These are phyloP conservation scores for Drosophila bocki DNA, from an alignment of 1,140 invertebrate genomes.

Conservation along the genomic window DNA sequence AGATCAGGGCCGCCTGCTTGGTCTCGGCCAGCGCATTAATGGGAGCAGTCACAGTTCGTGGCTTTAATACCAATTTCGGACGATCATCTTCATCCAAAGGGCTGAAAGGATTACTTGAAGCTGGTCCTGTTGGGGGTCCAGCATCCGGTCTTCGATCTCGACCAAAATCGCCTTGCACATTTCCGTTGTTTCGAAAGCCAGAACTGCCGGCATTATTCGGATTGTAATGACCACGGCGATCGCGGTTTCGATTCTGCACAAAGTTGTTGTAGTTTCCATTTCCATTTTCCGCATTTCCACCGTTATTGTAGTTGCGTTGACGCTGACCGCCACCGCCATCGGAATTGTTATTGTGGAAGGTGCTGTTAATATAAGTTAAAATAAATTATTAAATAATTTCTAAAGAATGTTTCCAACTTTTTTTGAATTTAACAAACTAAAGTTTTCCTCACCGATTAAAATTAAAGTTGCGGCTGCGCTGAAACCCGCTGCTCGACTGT, in stretches of 20 bases:
- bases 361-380: background rate
- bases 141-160: background rate
- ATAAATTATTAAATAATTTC: too few relatives aligned
- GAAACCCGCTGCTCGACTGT: conserved; percentile 37
- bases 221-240: conserved; percentile 72
- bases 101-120: conserved; percentile 3
- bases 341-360: conserved; percentile 23
- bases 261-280: conserved; percentile 57
- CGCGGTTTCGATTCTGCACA: conserved; percentile 77
- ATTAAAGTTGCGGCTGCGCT: conserved; percentile 54
- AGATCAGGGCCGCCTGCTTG: conserved; percentile 92
- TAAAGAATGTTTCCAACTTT: too few relatives aligned
- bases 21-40: conserved; percentile 93
- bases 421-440: background rate
- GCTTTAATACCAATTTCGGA: conserved; percentile 92
- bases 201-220: conserved; percentile 40
- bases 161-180: background rate
- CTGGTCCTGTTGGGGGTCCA: background rate
- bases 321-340: conserved; percentile 8
- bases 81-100: conserved; percentile 88
- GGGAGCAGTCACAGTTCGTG: conserved; percentile 92
- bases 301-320: conserved; percentile 6
- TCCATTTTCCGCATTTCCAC: conserved; percentile 19
- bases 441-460: conserved; percentile 48
- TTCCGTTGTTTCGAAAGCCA: conserved; percentile 8